Evolutionary conservation across 1,140 invertebrate genomes (phyloP), one percentile per base, ranked within the genome.

Genomic region (Drosophila repleta): DNA sequence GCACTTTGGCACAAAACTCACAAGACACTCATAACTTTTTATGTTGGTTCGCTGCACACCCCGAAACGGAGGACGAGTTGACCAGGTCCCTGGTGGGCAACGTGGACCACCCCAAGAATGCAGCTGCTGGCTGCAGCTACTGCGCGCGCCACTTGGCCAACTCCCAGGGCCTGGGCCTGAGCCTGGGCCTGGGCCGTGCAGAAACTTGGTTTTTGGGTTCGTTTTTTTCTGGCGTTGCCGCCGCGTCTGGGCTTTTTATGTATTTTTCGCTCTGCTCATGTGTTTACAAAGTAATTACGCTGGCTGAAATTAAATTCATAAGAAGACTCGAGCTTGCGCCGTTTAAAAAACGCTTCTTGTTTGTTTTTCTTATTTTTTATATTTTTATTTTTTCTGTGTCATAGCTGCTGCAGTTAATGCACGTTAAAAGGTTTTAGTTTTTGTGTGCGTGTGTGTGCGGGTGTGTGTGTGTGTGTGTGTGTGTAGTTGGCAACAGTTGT

Each of bases 261-360:
- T 57, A 41, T 62, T 69, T 69, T 45, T 4, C 39, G 57, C 61
- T 52, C 48, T 88, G 76, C 84, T 88, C 83, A 88, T 85, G 87
- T 90, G 88, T 90, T 90, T 90, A 90, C 87, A 90, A 90, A 90
- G 87, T 90, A 90, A 90, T 90, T 90, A 90, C 83, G 88, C 67
- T 72, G 87, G 55, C 87, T 88, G 72, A 90, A 88, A 88, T 90
- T 81, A 90, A 90, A 90, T 90, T 90, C 81, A 87, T 70, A 88
- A 83, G 87, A 88, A 79, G 72, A 56, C 48, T 52, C 57, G 41
- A 74, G 71, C 71, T 49, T 52, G 48, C 74, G 74, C 64, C 82
- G 66, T 88, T 83, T 87, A 88, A 83, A 77, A 82, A 88, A 65
- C 83, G 80, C 32, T 74, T 74, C 26, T 26, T 65, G 43, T 48